Evolutionary conservation across 23 tunicate species (phyloP).

Genomic region (Ascidia mentula): DNA sequence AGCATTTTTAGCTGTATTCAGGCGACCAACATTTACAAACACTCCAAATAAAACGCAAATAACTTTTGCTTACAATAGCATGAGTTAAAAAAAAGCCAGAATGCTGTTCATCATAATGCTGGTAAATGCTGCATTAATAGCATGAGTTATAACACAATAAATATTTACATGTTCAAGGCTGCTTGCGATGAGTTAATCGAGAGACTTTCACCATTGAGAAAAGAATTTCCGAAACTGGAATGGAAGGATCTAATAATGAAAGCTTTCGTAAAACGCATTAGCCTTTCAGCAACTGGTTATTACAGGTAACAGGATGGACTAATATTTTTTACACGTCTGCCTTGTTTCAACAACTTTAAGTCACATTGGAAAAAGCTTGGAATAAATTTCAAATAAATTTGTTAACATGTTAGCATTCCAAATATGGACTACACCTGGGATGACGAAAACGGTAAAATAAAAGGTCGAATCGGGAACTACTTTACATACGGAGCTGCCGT

Average conservation of each 20-base stretch:
- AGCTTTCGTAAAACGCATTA: conserved; percentile 61
- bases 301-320: conserved; percentile 37
- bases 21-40: too few species aligned
- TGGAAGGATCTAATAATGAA: conserved; percentile 51
- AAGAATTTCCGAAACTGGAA: conserved; percentile 25
- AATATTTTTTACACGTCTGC: too few species aligned
- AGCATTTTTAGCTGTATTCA: too few species aligned
- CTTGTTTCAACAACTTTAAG: background rate
- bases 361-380: background rate
- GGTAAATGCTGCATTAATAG: background rate
- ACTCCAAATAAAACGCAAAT: too few species aligned
- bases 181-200: conserved; percentile 63
- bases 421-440: conserved; percentile 42
- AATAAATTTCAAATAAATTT: background rate
- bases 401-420: conserved; percentile 12
- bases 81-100: too few species aligned
- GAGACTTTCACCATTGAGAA: conserved; percentile 50
- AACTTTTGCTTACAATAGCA: too few species aligned
- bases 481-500: conserved; percentile 58
- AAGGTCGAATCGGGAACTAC: conserved; percentile 37
- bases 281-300: conserved; percentile 30
- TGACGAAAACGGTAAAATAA: conserved; percentile 42
- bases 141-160: background rate
- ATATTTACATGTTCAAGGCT: conserved; percentile 18
- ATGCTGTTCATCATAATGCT: too few species aligned